Percentiles rank a stretch among this genome's conserved stretches.
Conservation (phyloP, 2,113 vertebrate genomes). For the Scomber japonicus region DNA sequence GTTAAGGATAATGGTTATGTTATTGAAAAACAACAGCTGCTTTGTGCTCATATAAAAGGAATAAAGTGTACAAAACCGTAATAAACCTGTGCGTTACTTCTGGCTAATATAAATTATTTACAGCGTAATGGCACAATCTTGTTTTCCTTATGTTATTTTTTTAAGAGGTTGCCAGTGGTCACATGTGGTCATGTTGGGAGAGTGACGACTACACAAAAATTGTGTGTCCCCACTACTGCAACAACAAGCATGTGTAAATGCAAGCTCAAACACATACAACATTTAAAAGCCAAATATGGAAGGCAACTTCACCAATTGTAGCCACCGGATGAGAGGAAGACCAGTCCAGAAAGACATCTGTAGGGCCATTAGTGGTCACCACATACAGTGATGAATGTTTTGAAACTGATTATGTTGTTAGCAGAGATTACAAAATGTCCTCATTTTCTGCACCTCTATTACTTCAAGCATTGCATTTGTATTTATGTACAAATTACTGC, state of each 20-base stretch:
- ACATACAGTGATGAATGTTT: too few relatives aligned
- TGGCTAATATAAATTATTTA: background rate
- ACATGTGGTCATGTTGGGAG: background rate
- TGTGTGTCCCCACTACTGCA: background rate
- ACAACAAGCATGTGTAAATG: background rate
- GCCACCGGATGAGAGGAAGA: background rate
- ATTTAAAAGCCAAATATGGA: slow-evolving; percentile 11
- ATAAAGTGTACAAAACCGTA: too few relatives aligned
- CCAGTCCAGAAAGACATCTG: background rate
- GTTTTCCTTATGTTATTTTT: background rate
- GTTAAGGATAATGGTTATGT: background rate
- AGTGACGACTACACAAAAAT: slow-evolving; percentile 11
- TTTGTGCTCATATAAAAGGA: too few relatives aligned
- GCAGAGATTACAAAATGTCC: too few relatives aligned
- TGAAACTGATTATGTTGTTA: too few relatives aligned
- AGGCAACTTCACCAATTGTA: background rate
- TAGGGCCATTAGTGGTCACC: too few relatives aligned
- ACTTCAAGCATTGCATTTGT: background rate
- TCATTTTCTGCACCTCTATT: background rate
- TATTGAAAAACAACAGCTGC: background rate
- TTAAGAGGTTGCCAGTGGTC: slow-evolving; percentile 30
- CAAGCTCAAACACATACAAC: background rate
- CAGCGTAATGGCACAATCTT: background rate
- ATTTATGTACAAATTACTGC: background rate
- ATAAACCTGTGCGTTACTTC: background rate